Evolutionary conservation across 2,113 vertebrate species (phyloP).

Genomic region (Oceanodroma tethys): DNA sequence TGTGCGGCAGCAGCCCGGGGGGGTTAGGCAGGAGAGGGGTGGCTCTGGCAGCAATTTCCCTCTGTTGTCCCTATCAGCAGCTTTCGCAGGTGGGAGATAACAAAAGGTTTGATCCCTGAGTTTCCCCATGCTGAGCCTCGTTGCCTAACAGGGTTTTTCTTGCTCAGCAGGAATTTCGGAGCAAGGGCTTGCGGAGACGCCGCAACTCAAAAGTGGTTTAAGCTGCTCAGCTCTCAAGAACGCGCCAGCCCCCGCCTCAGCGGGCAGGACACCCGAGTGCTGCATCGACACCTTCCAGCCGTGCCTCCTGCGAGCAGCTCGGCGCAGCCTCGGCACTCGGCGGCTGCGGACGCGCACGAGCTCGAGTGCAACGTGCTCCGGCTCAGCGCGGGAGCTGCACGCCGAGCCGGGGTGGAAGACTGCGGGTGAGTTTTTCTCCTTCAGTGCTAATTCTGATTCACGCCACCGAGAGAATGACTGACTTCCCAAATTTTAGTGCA

Average conservation of each 20-base stretch:
- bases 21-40: neutral
- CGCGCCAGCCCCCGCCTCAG: rapidly evolving
- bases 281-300: neutral
- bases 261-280: rapidly evolving
- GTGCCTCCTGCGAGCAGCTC: neutral
- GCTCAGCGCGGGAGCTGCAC: neutral
- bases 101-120: neutral
- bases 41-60: neutral
- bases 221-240: neutral
- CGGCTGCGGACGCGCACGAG: neutral
- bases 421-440: neutral
- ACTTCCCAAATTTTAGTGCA: neutral
- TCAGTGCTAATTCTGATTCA: neutral
- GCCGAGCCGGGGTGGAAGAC: rapidly evolving
- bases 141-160: neutral
- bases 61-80: neutral
- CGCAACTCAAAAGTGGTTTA: neutral
- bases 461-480: neutral
- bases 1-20: rapidly evolving
- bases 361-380: neutral
- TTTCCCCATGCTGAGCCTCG: neutral
- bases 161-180: neutral
- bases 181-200: rapidly evolving
- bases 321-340: rapidly evolving
- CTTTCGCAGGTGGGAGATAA: neutral